Evolutionary conservation across 1,140 invertebrate genomes (phyloP), one percentile per base, ranked within the genome.

Genomic region (Papilio polyxenes): DNA sequence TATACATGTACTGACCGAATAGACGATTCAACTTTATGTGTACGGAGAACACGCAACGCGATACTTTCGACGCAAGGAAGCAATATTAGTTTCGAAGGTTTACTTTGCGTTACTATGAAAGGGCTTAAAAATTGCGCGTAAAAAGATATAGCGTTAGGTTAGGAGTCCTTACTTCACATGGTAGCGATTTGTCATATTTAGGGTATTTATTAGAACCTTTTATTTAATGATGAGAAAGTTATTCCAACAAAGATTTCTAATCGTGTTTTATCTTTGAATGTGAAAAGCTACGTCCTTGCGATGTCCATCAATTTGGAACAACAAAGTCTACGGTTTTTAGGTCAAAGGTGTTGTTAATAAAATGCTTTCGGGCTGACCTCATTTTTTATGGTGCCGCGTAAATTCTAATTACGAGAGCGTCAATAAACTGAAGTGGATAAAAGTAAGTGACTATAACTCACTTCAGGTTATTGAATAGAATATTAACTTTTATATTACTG

Each of bases 301-400:
- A 69, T 69, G 65, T 69, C 65, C 65, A 69, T 69, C 65, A 72
- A 72, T 37, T 37, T 72, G 23, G 31, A 72, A 72, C 65, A 72
- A 53, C 44, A 77, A 77, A 77, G 75, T 77, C 48, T 15, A 77
- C 75, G 20, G 75, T 13, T 51, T 77, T 31, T 77, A 77, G 75
- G 75, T 77, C 75, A 77, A 37, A 77, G 75, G 49, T 77, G 75
- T 44, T 65, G 59, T 69, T 77, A 77, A 77, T 77, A 77, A 75
- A 75, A 75, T 75, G 75, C 72, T 74, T 74, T 74, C 40, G 37
- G 20, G 3, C 23, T 77, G 75, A 77, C 75, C 75, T 77, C 49
- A 53, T 77, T 77, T 72, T 74, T 53, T 53, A 77, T 77, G 49
- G 49, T 77, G 75, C 49, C 48, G 48, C 75, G 75, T 77, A n/a